These are phyloP conservation scores for Nipponia nippon DNA, from an alignment of 2,113 vertebrate genomes.

Conservation along the genomic window DNA sequence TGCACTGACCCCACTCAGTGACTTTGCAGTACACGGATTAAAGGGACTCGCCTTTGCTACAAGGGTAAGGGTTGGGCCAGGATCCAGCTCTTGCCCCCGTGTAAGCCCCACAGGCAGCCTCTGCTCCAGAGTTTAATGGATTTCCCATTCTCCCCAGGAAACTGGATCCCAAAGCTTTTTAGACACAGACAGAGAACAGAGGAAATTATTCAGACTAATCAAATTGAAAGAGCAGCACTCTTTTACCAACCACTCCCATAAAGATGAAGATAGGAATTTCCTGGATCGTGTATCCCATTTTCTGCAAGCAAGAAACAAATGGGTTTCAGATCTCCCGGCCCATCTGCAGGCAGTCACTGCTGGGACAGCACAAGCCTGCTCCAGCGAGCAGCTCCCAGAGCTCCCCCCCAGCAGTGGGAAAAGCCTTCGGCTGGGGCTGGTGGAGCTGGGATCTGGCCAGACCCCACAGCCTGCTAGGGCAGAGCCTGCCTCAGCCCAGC, in stretches of 20 bases:
- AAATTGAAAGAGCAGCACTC: background rate
- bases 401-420: background rate
- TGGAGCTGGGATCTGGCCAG: background rate
- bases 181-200: background rate
- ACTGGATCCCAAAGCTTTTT: background rate
- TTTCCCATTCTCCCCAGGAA: background rate
- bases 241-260: conserved; percentile 93
- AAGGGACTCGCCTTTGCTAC: background rate
- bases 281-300: conserved; percentile 86
- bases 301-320: conserved; percentile 69
- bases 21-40: background rate
- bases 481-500: no score
- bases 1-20: background rate
- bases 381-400: rapidly evolving
- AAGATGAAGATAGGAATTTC: conserved; percentile 95
- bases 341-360: background rate
- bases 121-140: background rate
- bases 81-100: background rate
- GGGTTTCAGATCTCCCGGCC: background rate
- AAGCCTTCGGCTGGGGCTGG: background rate
- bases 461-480: background rate
- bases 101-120: background rate
- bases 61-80: background rate
- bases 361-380: background rate
- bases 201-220: conserved; percentile 3